Evolutionary conservation across 1,140 invertebrate species (phyloP).

Genomic region (Magallana angulata): DNA sequence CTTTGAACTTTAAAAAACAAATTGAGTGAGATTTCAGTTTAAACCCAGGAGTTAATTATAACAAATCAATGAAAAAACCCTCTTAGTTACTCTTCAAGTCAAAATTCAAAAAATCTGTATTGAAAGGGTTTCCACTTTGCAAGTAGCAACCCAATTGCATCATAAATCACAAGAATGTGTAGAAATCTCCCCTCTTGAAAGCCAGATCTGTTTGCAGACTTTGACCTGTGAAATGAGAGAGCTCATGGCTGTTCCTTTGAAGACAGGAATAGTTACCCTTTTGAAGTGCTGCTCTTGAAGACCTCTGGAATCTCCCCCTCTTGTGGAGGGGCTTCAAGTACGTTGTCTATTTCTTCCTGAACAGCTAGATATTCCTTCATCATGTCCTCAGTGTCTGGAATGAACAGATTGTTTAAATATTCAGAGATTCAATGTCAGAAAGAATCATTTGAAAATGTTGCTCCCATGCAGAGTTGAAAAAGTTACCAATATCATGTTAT

Average conservation of each 20-base stretch:
- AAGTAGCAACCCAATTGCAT: background rate
- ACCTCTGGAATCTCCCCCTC: slow-evolving; percentile 51
- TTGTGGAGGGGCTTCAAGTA: slow-evolving; percentile 32
- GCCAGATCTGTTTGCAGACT: no score
- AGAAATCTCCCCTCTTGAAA: no score
- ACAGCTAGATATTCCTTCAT: slow-evolving; percentile 52
- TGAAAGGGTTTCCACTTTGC: background rate
- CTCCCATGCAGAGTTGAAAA: background rate
- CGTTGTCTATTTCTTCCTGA: slow-evolving; percentile 53
- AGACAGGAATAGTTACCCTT: slow-evolving; percentile 17
- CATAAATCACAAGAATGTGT: no score
- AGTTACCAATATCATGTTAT: background rate
- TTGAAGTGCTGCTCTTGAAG: slow-evolving; percentile 45
- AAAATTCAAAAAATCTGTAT: background rate
- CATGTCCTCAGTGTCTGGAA: slow-evolving; percentile 32
- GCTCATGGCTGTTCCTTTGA: background rate
- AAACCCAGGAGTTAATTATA: no score
- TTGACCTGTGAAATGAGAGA: background rate
- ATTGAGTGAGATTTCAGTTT: background rate
- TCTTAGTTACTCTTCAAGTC: background rate
- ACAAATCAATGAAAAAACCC: no score
- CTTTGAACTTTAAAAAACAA: background rate
- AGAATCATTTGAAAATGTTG: background rate
- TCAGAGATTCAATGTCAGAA: background rate
- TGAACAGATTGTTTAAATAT: background rate